These are phyloP conservation scores for Zaprionus lachaisei DNA, from an alignment of 1,140 invertebrate genomes.

Conservation along the genomic window DNA sequence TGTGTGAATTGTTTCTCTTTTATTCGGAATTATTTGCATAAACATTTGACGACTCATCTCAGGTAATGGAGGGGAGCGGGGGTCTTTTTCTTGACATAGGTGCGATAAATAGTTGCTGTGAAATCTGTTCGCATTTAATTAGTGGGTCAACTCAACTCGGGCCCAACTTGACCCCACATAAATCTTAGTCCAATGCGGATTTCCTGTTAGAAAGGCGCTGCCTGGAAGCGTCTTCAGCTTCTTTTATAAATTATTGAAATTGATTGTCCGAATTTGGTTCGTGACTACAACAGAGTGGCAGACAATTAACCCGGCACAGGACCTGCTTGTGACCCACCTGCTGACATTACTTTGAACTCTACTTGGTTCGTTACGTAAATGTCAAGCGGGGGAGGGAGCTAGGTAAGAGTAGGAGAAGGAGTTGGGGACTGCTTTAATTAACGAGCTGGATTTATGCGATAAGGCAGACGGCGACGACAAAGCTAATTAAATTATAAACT, in stretches of 20 bases:
- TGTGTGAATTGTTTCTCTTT: slow-evolving; percentile 16
- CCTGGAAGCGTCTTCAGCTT: slow-evolving; percentile 45
- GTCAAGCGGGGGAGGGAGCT: neutral
- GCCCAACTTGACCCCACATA: slow-evolving; percentile 56
- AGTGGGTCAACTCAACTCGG: slow-evolving; percentile 54
- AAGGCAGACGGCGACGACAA: slow-evolving; percentile 46
- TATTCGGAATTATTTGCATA: slow-evolving; percentile 67
- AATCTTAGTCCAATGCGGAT: slow-evolving; percentile 57
- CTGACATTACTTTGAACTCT: slow-evolving; percentile 46
- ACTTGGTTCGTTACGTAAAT: slow-evolving; percentile 50
- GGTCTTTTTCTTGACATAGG: slow-evolving; percentile 38
- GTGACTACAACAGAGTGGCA: slow-evolving; percentile 65
- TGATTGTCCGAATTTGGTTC: slow-evolving; percentile 66
- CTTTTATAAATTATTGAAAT: slow-evolving; percentile 45
- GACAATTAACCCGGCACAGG: slow-evolving; percentile 69
- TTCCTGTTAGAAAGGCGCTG: slow-evolving; percentile 81
- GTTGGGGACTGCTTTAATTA: slow-evolving; percentile 42
- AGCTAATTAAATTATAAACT: slow-evolving; percentile 79
- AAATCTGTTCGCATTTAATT: slow-evolving; percentile 74
- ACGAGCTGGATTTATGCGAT: slow-evolving; percentile 54
- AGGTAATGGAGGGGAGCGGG: neutral
- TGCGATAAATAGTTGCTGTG: slow-evolving; percentile 71
- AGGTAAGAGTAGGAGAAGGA: neutral
- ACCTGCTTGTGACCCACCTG: slow-evolving; percentile 51
- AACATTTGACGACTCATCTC: slow-evolving; percentile 58